Evolutionary conservation across 2,113 vertebrate genomes (phyloP), one percentile per base, ranked within the genome.

Genomic region (Ameiurus melas): DNA sequence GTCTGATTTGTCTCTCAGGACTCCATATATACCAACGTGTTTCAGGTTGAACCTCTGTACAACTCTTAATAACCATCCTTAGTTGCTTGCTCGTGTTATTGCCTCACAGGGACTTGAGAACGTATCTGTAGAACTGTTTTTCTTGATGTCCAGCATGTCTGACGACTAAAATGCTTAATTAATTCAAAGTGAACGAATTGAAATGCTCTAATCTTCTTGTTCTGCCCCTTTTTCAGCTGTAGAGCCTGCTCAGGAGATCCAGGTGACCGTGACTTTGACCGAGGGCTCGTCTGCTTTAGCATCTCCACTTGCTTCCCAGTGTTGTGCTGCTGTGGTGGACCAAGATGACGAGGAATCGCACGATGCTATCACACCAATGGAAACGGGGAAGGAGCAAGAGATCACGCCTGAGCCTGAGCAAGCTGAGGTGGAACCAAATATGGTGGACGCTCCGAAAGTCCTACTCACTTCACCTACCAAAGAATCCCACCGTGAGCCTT

Each of bases 231-330:
- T 85, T 90, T 62, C 43, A 92, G 91, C 51, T 86, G 60, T 71
- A 78, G 91, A 91, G 17, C 53, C 91, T 66, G 73, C 89, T 17
- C 92, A 92, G 81, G 92, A 91, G 89, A 92, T 92, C 82, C 91
- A 90, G 85, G 92, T 91, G 55, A 92, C 91, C 0, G 92, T 89
- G 22, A 92, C 90, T 22, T 85, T 92, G 89, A 92, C 92, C 0
- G 88, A 89, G 78, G 88, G 87, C 79, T 79, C 83, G 1, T 33
- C 85, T 27, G 75, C 83, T 17, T 80, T 86, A 87, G 90, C 94
- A 89, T 73, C 84, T 5, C 87, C 94, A 5, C 91, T 88, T 90
- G 87, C 93, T 89, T 91, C 93, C 89, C 92, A 80, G 84, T 73
- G 66, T 22, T 86, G 83, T 71, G 81, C 86, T 36, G 47, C 89